These are phyloP conservation scores for Taenioides sp. DNA, from an alignment of 2,797 vertebrate genomes.

Conservation along the genomic window DNA sequence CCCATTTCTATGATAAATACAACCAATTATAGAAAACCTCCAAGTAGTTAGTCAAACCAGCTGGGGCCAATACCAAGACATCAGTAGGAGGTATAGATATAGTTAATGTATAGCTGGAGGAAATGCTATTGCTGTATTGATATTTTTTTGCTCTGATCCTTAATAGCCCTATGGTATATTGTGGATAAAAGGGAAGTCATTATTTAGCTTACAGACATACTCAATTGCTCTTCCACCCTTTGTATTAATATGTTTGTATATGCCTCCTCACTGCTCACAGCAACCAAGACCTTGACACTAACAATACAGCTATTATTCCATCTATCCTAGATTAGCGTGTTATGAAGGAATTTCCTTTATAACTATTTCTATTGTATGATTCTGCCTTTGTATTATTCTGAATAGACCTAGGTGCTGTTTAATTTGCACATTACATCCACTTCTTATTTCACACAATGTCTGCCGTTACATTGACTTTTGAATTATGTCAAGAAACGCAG, in stretches of 20 bases:
- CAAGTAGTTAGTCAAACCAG: slow-evolving; percentile 5
- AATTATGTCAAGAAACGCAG: not conserved
- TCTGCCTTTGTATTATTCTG: slow-evolving; percentile 4
- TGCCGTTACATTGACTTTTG: not conserved
- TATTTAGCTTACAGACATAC: not conserved
- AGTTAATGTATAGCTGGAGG: not conserved
- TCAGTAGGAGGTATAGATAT: slow-evolving; percentile 3
- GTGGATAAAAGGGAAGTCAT: slow-evolving; percentile 5
- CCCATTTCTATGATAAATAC: slow-evolving; percentile 3
- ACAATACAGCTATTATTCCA: not conserved
- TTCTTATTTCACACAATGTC: not conserved
- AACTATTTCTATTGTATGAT: slow-evolving; percentile 13
- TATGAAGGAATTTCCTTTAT: not conserved
- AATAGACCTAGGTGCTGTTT: slow-evolving; percentile 2
- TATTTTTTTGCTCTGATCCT: not conserved
- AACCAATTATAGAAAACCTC: not conserved
- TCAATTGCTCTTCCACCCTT: not conserved
- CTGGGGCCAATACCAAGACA: not conserved
- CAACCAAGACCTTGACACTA: slow-evolving; percentile 33
- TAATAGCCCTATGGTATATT: not conserved
- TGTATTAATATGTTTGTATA: not conserved
- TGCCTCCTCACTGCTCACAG: slow-evolving; percentile 19
- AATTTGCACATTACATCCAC: not conserved
- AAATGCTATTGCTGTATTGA: slow-evolving; percentile 6
- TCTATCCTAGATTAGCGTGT: not conserved